Evolutionary conservation across 2,113 vertebrate species (phyloP).

Genomic region (Osmerus eperlanus): DNA sequence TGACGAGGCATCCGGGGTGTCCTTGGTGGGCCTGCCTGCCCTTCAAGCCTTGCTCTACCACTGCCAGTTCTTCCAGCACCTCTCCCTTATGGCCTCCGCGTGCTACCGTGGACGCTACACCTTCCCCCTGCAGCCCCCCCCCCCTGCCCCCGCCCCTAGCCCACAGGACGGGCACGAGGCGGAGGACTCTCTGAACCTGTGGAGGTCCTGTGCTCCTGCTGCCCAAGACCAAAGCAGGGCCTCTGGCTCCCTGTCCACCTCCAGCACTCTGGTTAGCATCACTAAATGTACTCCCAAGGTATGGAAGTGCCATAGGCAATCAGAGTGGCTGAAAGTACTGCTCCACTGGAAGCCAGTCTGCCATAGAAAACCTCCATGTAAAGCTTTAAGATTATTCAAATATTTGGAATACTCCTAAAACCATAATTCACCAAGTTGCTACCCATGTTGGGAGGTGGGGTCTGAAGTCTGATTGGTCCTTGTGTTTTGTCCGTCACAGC

Average conservation of each 20-base stretch:
- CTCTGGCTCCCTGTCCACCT: slow-evolving; percentile 85
- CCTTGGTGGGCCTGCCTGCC: slow-evolving; percentile 82
- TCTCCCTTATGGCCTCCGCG: slow-evolving; percentile 74
- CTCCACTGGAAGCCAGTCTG: too few relatives aligned
- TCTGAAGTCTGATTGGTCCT: background rate
- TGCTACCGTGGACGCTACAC: slow-evolving; percentile 79
- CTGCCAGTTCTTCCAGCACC: slow-evolving; percentile 86
- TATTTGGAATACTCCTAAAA: too few relatives aligned
- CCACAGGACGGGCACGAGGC: slow-evolving; percentile 67
- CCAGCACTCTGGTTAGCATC: slow-evolving; percentile 83
- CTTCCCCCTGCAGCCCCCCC: slow-evolving; percentile 67
- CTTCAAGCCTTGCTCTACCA: slow-evolving; percentile 86
- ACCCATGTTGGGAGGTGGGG: too few relatives aligned
- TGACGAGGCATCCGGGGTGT: slow-evolving; percentile 86
- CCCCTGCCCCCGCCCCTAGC: background rate
- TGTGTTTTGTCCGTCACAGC: slow-evolving; percentile 59
- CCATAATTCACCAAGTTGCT: too few relatives aligned
- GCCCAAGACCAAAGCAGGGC: slow-evolving; percentile 62
- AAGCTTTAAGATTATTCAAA: too few relatives aligned
- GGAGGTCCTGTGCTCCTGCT: slow-evolving; percentile 63
- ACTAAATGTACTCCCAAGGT: background rate
- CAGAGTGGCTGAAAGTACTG: too few relatives aligned
- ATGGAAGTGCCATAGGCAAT: too few relatives aligned
- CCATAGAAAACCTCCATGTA: too few relatives aligned
- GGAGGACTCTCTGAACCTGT: slow-evolving; percentile 80